phyloP scores from a whole-genome alignment of 1,140 invertebrate species.

The Drosophila athabasca region DNA sequence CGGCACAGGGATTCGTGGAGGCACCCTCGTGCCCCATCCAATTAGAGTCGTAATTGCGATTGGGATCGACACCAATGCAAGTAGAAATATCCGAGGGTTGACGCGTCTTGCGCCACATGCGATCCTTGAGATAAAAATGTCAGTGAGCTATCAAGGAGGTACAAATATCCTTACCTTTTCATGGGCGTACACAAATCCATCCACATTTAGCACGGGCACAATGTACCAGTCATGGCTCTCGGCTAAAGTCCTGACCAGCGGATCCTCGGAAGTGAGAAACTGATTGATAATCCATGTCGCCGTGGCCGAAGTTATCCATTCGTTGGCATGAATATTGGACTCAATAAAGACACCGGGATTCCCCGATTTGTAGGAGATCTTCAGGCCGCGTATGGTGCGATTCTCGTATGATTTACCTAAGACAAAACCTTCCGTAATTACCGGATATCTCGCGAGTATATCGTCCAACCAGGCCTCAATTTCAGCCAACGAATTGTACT shows the following conservation, averaged over 20 bases:
- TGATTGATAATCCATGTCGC: slow-evolving; percentile 85
- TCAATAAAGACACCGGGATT: slow-evolving; percentile 85
- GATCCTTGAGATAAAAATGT: slow-evolving; percentile 61
- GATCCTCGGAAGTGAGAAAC: slow-evolving; percentile 76
- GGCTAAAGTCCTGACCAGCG: slow-evolving; percentile 76
- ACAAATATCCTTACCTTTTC: slow-evolving; percentile 60
- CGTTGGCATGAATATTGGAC: slow-evolving; percentile 85
- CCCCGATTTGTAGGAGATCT: slow-evolving; percentile 85
- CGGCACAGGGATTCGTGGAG: slow-evolving; percentile 85
- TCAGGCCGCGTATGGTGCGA: slow-evolving; percentile 86
- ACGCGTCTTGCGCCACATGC: slow-evolving; percentile 85
- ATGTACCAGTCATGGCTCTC: slow-evolving; percentile 87
- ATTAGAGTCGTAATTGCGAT: slow-evolving; percentile 88
- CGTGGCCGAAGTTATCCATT: slow-evolving; percentile 86
- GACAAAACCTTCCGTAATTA: slow-evolving; percentile 38
- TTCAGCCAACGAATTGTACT: slow-evolving; percentile 82
- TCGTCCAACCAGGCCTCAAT: slow-evolving; percentile 84
- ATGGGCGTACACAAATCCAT: slow-evolving; percentile 88
- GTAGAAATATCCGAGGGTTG: slow-evolving; percentile 51
- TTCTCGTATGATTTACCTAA: slow-evolving; percentile 85
- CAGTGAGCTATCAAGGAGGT: background rate
- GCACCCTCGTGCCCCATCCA: slow-evolving; percentile 85
- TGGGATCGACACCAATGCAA: slow-evolving; percentile 88
- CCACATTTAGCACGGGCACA: slow-evolving; percentile 89
- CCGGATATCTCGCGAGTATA: slow-evolving; percentile 75